Conservation (phyloP, 2,888 invertebrate genomes). For the Hypsopygia costalis region DNA sequence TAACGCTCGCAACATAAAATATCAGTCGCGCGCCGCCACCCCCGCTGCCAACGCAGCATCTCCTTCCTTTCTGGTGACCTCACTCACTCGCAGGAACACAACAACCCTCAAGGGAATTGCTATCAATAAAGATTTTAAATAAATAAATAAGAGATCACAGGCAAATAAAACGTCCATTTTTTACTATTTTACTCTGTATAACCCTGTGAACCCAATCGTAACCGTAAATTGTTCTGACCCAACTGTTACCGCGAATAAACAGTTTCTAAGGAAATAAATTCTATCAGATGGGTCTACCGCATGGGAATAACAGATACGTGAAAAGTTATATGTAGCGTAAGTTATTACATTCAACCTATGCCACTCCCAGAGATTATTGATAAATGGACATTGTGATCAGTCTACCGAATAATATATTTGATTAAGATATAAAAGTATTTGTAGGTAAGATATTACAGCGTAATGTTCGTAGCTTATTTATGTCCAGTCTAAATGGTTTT, state of each 20-base stretch:
- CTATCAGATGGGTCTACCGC: not conserved
- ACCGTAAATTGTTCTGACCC: slow-evolving; percentile 5
- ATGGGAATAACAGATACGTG: slow-evolving; percentile 1
- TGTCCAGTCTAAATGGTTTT: slow-evolving; percentile 12
- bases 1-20: no score
- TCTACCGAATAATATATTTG: slow-evolving; percentile 10
- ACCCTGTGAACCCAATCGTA: slow-evolving; percentile 5
- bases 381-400: slow-evolving; percentile 5
- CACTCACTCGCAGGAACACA: no score
- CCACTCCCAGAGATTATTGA: not conserved
- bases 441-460: slow-evolving; percentile 7
- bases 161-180: no score
- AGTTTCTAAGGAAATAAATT: slow-evolving; percentile 7
- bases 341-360: not conserved
- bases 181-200: no score
- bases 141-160: no score
- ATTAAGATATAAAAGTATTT: slow-evolving; percentile 9
- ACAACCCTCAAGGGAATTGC: no score
- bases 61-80: no score
- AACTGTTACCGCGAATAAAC: no score
- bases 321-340: slow-evolving; percentile 6
- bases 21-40: no score
- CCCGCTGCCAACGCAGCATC: no score
- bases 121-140: no score
- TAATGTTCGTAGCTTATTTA: slow-evolving; percentile 14